phyloP scores from a whole-genome alignment of 2,113 vertebrate species.

The Tapirus terrestris region DNA sequence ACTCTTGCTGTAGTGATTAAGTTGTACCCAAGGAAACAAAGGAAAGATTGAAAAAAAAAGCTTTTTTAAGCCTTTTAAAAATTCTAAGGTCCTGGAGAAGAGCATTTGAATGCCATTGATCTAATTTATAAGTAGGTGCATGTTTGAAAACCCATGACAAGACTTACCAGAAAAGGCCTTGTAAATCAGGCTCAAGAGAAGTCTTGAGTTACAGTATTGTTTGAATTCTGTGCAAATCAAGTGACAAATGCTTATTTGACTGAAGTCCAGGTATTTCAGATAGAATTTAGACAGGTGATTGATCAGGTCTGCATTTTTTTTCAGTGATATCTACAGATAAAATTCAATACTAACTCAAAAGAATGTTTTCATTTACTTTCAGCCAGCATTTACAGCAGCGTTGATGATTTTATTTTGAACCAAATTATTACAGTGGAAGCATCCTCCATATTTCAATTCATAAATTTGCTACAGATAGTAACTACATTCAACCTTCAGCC shows the following conservation, averaged over 20 bases:
- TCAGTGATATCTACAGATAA: conserved; percentile 32
- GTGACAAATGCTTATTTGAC: background rate
- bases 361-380: conserved; percentile 28
- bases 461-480: background rate
- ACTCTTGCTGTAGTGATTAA: conserved; percentile 24
- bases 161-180: background rate
- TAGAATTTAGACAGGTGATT: background rate
- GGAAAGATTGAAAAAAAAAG: background rate
- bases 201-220: background rate
- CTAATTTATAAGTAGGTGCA: background rate
- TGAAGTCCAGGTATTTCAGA: background rate
- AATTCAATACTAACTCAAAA: conserved; percentile 46
- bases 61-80: background rate
- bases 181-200: background rate
- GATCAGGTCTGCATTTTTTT: background rate
- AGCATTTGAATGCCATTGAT: background rate
- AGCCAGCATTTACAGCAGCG: conserved; percentile 17
- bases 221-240: background rate
- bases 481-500: background rate
- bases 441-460: conserved; percentile 14
- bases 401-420: conserved; percentile 54
- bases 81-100: background rate
- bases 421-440: background rate
- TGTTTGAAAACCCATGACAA: background rate
- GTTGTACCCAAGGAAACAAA: conserved; percentile 10